These are phyloP conservation scores for Phrynocephalus guinanensis DNA, from an alignment of 2,797 vertebrate genomes.

Conservation along the genomic window DNA sequence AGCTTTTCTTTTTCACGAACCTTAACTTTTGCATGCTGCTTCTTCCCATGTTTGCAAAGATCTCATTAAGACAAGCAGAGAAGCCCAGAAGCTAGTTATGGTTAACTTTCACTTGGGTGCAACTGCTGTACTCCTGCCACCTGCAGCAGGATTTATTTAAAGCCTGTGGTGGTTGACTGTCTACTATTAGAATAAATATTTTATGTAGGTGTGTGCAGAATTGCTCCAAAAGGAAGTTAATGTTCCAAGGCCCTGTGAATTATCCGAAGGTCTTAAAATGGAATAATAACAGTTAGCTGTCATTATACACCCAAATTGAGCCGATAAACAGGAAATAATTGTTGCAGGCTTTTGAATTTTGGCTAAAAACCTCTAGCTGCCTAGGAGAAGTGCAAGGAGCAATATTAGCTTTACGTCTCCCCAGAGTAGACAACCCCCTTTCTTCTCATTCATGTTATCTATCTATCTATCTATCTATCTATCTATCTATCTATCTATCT, in stretches of 20 bases:
- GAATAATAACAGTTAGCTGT: neutral
- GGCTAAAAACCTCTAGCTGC: too few species aligned
- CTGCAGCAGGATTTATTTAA: neutral
- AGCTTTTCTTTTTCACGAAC: neutral
- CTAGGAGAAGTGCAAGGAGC: too few species aligned
- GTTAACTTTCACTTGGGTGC: constrained; percentile 14
- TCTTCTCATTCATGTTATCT: too few species aligned
- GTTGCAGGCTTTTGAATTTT: too few species aligned
- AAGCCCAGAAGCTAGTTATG: constrained; percentile 28
- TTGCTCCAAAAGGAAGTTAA: constrained; percentile 32
- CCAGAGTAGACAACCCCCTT: too few species aligned
- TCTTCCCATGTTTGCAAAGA: neutral
- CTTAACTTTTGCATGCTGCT: neutral
- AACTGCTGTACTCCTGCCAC: neutral
- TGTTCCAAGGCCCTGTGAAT: constrained; percentile 3
- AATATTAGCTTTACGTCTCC: too few species aligned
- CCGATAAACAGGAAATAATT: constrained; percentile 68
- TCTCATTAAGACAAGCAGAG: neutral
- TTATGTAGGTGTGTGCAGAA: neutral
- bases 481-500: too few species aligned
- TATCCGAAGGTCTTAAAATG: constrained; percentile 40
- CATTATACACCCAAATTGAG: constrained; percentile 64
- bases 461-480: too few species aligned
- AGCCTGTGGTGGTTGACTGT: neutral
- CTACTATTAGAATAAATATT: constrained; percentile 29